Conservation (phyloP, 1,140 invertebrate species). For the Pseudomyrmex gracilis region DNA sequence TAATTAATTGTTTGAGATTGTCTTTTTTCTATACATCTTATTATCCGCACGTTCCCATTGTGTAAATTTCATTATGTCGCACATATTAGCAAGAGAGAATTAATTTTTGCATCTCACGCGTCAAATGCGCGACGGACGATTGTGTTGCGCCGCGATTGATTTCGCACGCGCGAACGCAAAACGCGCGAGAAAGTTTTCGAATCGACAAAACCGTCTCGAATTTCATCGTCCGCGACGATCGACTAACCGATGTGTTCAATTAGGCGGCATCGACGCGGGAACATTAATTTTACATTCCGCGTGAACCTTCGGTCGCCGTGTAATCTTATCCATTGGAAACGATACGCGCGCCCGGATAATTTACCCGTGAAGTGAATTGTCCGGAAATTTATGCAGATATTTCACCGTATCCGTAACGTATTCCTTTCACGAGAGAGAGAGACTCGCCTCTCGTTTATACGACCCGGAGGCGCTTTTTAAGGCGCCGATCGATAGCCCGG, state of each 20-base stretch:
- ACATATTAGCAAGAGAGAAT: too few relatives aligned
- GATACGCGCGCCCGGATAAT: slow-evolving; percentile 17
- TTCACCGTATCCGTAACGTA: background rate
- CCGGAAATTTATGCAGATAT: slow-evolving; percentile 30
- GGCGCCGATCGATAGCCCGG: slow-evolving; percentile 43
- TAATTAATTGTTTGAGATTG: too few relatives aligned
- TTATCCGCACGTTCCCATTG: too few relatives aligned
- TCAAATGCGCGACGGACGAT: background rate
- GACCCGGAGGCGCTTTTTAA: slow-evolving; percentile 46
- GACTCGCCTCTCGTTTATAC: slow-evolving; percentile 9
- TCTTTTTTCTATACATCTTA: too few relatives aligned
- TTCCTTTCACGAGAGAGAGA: slow-evolving; percentile 21
- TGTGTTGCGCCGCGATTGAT: slow-evolving; percentile 8
- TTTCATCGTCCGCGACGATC: background rate
- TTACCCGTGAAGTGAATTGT: slow-evolving; percentile 16
- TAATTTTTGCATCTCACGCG: too few relatives aligned
- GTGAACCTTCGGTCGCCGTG: background rate
- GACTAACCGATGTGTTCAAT: slow-evolving; percentile 24
- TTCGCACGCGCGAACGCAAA: slow-evolving; percentile 5
- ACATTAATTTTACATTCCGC: background rate
- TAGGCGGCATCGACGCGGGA: background rate
- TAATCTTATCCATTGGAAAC: slow-evolving; percentile 9
- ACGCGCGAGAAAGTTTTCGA: slow-evolving; percentile 23
- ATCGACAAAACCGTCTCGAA: background rate
- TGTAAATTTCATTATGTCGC: too few relatives aligned